Evolutionary conservation across 1,140 invertebrate genomes (phyloP), one percentile per base, ranked within the genome.

Genomic region (Drosophila ohnishii): DNA sequence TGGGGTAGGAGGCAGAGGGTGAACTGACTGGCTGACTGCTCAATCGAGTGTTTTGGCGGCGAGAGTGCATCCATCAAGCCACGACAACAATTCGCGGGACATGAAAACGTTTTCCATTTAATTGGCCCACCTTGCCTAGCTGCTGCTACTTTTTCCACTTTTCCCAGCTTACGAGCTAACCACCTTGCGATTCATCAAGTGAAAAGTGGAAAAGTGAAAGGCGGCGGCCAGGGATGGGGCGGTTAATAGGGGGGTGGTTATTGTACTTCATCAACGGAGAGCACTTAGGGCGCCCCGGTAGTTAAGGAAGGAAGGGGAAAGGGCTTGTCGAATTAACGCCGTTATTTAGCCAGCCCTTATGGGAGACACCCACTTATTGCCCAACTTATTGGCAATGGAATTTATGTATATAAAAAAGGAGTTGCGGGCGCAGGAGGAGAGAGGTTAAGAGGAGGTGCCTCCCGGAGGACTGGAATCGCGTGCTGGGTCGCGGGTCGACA

Each of bases 61-160:
- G 67, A 71, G 58, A 63, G 65, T 77, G 81, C 81, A 85, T 85
- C 82, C 78, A 85, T 85, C 81, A 78, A 71, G 64, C 44, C 66
- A 74, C 76, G 81, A 80, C 81, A 85, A 74, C 67, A 47, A 59
- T 72, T 60, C 11, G 78, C 62, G 63, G 44, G n/a, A 74, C 70
- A 78, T 71, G 73, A 69, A 84, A 85, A 80, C 73, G 67, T 85
- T 84, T 80, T 84, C 72, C 81, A 85, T 84, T 84, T 84, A 85
- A 84, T 84, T 80, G 81, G 57, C 69, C 48, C 59, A 44, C 50
- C 55, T 37, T 34, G 5, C 16, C 28, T n/a, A 14, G 13, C 34
- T 2, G 0, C 2, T 10, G 47, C 22, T 35, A 25, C 58, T 39
- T 45, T 45, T 34, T 14, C 35, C 57, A 35, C 65, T 47, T 67